Percentiles rank a stretch among this genome's conserved stretches.
Conservation (phyloP, 2,888 invertebrate genomes). For the Drosophila robusta region DNA sequence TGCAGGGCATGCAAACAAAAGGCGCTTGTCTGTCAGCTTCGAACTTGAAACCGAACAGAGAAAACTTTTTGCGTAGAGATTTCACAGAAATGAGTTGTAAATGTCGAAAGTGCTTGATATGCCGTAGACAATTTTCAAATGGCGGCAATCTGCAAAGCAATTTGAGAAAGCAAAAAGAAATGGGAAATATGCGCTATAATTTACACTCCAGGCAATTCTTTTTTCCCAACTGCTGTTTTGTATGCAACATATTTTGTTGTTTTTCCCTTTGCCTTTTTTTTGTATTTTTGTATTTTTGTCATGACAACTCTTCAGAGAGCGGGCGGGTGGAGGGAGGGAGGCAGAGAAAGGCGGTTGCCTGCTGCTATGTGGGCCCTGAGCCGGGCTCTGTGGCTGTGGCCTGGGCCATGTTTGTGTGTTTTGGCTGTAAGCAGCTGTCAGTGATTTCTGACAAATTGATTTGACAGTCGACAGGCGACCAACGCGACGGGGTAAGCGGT, state of each 20-base stretch:
- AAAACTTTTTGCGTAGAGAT: conserved; percentile 58
- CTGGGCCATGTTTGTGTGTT: conserved; percentile 67
- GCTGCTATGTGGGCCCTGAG: conserved; percentile 26
- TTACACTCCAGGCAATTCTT: conserved; percentile 71
- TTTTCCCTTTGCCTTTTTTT: conserved; percentile 3
- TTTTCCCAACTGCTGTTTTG: conserved; percentile 27
- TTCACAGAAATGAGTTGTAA: conserved; percentile 74
- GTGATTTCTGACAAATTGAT: conserved; percentile 83
- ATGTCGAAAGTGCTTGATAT: conserved; percentile 75
- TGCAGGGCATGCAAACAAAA: conserved; percentile 67
- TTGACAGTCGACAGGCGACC: conserved; percentile 80
- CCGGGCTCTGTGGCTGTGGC: conserved; percentile 31
- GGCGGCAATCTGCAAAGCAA: conserved; percentile 77
- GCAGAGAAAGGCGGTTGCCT: not conserved
- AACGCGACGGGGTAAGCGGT: conserved; percentile 29
- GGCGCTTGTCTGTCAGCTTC: conserved; percentile 72
- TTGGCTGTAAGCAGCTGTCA: conserved; percentile 83
- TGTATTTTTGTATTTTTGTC: conserved; percentile 35
- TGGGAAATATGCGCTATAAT: conserved; percentile 78
- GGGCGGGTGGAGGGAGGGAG: not conserved
- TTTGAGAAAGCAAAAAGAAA: conserved; percentile 69
- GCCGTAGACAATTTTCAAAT: conserved; percentile 75
- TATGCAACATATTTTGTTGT: conserved; percentile 8
- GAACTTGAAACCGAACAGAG: conserved; percentile 58
- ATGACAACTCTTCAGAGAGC: conserved; percentile 70